phyloP scores from a whole-genome alignment of 2,888 invertebrate genomes.

The Lumbricus terrestris region DNA sequence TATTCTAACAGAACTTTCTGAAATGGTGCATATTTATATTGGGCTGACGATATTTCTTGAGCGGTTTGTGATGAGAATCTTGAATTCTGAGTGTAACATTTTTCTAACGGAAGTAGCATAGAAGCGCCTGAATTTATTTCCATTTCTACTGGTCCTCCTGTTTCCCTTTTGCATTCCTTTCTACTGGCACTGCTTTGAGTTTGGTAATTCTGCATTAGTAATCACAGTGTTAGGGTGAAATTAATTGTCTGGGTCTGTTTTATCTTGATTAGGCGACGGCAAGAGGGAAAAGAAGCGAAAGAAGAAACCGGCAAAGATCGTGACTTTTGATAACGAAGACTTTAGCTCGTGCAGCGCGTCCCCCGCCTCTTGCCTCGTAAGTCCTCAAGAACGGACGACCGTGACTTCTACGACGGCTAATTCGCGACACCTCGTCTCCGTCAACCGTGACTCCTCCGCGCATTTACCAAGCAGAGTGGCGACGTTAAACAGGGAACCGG shows the following conservation, averaged over 20 bases:
- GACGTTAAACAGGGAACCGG: background rate
- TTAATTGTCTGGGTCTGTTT: background rate
- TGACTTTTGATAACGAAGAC: constrained; percentile 71
- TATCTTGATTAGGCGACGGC: constrained; percentile 32
- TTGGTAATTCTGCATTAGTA: background rate
- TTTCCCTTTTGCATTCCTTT: background rate
- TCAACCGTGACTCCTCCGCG: background rate
- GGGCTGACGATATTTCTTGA: too few species aligned
- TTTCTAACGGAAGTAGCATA: background rate
- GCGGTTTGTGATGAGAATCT: background rate
- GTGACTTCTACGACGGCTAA: background rate
- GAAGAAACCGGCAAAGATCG: constrained; percentile 69
- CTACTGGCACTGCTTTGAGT: background rate
- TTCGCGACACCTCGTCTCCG: background rate
- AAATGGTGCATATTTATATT: too few species aligned
- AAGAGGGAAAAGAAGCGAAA: constrained; percentile 63
- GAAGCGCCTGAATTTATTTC: background rate
- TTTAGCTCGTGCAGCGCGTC: constrained; percentile 37
- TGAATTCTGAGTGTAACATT: background rate
- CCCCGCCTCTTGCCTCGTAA: constrained; percentile 38
- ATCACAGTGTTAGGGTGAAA: background rate
- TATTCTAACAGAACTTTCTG: too few species aligned
- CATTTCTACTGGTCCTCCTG: background rate
- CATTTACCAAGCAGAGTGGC: background rate
- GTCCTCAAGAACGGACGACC: constrained; percentile 26